Evolutionary conservation across 2,888 invertebrate species (phyloP), one percentile per base, ranked within the genome.

Genomic region (Papilio elwesi): DNA sequence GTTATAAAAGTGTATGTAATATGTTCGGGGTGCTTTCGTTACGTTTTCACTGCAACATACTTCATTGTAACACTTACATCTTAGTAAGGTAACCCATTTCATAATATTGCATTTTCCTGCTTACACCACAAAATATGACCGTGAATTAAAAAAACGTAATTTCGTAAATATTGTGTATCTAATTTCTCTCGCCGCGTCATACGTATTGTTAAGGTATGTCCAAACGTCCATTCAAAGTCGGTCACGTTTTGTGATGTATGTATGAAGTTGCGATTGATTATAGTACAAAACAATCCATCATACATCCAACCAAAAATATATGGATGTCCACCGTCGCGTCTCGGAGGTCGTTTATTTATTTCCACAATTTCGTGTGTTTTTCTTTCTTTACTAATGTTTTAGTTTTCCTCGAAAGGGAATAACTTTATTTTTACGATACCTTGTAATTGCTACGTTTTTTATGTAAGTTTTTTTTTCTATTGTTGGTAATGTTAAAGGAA

Each of bases 401-500:
- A 55, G 67, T 69, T 26, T 66, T 73, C 71, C 67, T 55, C 59
- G 64, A 36, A 68, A 43, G 36, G 73, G 73, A 73, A 71, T 71
- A 55, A 57, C 65, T 68, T 73, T 69, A 47, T 43, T 57, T 59
- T 67, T 59, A 49, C 15, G 43, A 52, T 68, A 55, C 16, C 9
- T 47, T 57, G 51, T 68, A 52, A 52, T 55, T 68, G 38, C 52
- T 47, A 52, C 55, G 43, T 38, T 53, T 43, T 11, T 70, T 66
- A 75, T 79, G 81, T 85, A 85, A 82, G 81, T 73, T 80, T 77
- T 78, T 26, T 26, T 82, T 83, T 82, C 80, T 82, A 85, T 84
- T 85, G 77, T 78, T 80, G 80, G 82, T 81, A 80, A 83, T 79
- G 76, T 85, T 85, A 89, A 87, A 87, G 87, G 89, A 93, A 80